phyloP scores from a whole-genome alignment of 64 coral and sea anemone genomes.

The Dendrophyllia cribrosa region DNA sequence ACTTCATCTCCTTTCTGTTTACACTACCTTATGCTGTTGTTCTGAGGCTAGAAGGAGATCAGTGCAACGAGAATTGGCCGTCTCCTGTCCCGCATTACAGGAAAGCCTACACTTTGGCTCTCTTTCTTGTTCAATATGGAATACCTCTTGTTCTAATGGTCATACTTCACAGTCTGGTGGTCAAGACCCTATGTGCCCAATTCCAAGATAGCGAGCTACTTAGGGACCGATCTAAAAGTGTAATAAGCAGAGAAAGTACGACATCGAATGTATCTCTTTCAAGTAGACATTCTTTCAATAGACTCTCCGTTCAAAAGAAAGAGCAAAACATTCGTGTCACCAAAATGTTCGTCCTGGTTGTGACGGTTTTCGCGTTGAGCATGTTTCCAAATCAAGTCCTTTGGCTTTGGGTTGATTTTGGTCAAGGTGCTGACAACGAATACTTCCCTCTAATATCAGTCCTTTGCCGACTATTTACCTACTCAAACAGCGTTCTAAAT shows the following conservation, averaged over 20 bases:
- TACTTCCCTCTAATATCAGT: constrained; percentile 64
- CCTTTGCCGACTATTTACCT: constrained; percentile 74
- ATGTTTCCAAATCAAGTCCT: constrained; percentile 90
- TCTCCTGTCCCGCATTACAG: background rate
- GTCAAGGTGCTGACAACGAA: constrained; percentile 28
- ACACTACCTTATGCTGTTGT: constrained; percentile 28
- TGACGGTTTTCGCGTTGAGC: constrained; percentile 73
- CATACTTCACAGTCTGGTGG: background rate
- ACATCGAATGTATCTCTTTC: too few species aligned
- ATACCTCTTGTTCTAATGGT: constrained; percentile 44
- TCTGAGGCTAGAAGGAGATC: background rate
- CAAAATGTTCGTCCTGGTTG: constrained; percentile 81
- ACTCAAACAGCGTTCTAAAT: constrained; percentile 85
- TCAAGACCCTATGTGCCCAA: constrained; percentile 2
- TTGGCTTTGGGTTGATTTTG: constrained; percentile 86
- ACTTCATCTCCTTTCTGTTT: background rate
- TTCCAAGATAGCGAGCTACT: background rate
- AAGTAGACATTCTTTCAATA: too few species aligned
- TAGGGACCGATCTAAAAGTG: too few species aligned
- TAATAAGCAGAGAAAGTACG: too few species aligned
- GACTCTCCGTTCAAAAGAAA: background rate
- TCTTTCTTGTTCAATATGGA: constrained; percentile 46
- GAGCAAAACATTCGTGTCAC: constrained; percentile 57
- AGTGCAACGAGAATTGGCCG: constrained; percentile 45
- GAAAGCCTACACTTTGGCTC: constrained; percentile 46